Evolutionary conservation across 2,888 invertebrate genomes (phyloP).

Genomic region (Drosophila paranaensis): DNA sequence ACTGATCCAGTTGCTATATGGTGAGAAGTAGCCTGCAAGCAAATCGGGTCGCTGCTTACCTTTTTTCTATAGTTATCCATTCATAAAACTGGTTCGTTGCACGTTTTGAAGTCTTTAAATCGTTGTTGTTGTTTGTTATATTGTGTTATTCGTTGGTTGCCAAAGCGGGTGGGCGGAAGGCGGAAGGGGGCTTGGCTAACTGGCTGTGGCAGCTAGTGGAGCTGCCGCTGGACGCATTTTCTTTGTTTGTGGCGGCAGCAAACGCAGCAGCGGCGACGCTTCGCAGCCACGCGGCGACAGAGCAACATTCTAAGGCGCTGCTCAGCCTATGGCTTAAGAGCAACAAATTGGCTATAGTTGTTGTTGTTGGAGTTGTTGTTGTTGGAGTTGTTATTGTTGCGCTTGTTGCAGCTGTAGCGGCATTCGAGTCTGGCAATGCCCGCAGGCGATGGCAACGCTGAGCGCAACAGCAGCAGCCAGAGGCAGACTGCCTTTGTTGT

Average conservation of each 20-base stretch:
- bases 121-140: constrained; percentile 12
- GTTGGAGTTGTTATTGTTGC: constrained; percentile 13
- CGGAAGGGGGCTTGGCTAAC: constrained; percentile 21
- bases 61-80: constrained; percentile 84
- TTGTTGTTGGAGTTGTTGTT: constrained; percentile 11
- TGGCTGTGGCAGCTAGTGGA: constrained; percentile 31
- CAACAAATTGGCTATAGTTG: constrained; percentile 19
- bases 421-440: constrained; percentile 57
- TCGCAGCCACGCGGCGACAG: constrained; percentile 47
- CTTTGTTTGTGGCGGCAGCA: constrained; percentile 74
- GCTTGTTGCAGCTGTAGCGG: constrained; percentile 15
- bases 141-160: constrained; percentile 29
- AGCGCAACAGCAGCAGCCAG: constrained; percentile 31
- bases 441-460: constrained; percentile 46
- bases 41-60: constrained; percentile 71
- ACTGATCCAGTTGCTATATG: neutral
- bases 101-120: constrained; percentile 18
- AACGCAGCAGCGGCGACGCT: constrained; percentile 72
- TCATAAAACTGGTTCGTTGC: constrained; percentile 64
- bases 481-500: constrained; percentile 6
- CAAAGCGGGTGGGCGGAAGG: constrained; percentile 46
- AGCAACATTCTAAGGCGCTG: constrained; percentile 47
- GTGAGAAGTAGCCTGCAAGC: neutral
- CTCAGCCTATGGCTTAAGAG: constrained; percentile 12
- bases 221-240: constrained; percentile 54